Percentiles rank a stretch among this genome's conserved stretches.
These are phyloP conservation scores for Vanacampus margaritifer DNA, from an alignment of 2,113 vertebrate genomes.

Conservation along the genomic window DNA sequence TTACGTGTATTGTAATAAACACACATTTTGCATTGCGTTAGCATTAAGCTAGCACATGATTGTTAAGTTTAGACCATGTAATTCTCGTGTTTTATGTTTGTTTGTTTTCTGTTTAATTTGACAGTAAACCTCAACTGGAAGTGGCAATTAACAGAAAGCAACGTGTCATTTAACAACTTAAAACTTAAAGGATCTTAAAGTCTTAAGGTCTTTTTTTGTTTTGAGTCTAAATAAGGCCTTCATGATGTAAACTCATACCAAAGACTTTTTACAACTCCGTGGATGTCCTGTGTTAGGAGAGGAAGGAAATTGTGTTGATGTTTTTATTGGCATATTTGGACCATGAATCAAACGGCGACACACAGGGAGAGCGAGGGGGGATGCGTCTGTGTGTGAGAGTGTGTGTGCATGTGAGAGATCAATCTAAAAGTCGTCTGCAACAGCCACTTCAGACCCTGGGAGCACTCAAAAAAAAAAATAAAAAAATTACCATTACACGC, in stretches of 20 bases:
- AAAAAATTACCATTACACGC: slow-evolving; percentile 69
- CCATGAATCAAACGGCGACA: slow-evolving; percentile 74
- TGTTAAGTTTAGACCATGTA: too few species aligned
- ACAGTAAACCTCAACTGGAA: too few species aligned
- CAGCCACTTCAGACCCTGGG: slow-evolving; percentile 71
- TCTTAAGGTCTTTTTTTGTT: neutral
- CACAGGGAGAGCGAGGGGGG: slow-evolving; percentile 47
- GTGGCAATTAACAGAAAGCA: too few species aligned
- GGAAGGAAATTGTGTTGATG: slow-evolving; percentile 65
- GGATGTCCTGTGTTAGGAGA: neutral
- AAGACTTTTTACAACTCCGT: neutral
- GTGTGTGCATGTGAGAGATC: slow-evolving; percentile 49
- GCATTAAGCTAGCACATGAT: too few species aligned
- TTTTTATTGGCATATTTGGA: slow-evolving; percentile 75
- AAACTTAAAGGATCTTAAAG: too few species aligned
- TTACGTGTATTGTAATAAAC: too few species aligned
- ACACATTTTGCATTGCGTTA: too few species aligned
- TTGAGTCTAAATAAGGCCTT: neutral
- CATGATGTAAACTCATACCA: neutral
- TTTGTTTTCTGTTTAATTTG: too few species aligned
- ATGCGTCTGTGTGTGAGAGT: slow-evolving; percentile 27
- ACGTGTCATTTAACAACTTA: too few species aligned
- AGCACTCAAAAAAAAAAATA: slow-evolving; percentile 66
- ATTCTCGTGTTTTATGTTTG: too few species aligned
- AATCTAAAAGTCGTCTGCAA: slow-evolving; percentile 70